A percentile compares a stretch with the other conserved stretches of the same genome.
These are phyloP conservation scores for Campopleginae sp. DNA, from an alignment of 2,888 invertebrate species.

Conservation along the genomic window DNA sequence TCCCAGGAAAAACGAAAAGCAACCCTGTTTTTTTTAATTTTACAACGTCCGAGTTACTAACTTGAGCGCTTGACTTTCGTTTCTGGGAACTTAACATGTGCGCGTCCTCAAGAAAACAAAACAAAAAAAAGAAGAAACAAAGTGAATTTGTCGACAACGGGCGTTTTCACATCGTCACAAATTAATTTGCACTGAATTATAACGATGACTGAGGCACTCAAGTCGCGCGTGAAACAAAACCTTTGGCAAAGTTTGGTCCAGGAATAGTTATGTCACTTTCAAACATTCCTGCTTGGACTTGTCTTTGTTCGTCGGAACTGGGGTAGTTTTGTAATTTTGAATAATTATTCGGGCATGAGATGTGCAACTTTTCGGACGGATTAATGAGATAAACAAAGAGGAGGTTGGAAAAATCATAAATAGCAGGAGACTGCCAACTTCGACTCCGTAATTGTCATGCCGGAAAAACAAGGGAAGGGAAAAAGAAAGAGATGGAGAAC, in stretches of 20 bases:
- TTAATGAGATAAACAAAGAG: slow-evolving; percentile 74
- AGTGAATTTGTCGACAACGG: slow-evolving; percentile 47
- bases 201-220: neutral
- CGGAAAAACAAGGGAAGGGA: slow-evolving; percentile 40
- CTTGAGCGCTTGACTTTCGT: too few relatives aligned
- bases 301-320: slow-evolving; percentile 41
- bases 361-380: slow-evolving; percentile 75
- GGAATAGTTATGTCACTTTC: slow-evolving; percentile 12
- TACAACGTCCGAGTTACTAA: too few relatives aligned
- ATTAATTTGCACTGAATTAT: slow-evolving; percentile 45
- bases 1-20: neutral
- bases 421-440: slow-evolving; percentile 3
- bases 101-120: neutral
- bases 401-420: slow-evolving; percentile 25
- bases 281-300: slow-evolving; percentile 23
- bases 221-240: slow-evolving; percentile 18
- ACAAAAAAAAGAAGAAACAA: neutral
- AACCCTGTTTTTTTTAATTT: too few relatives aligned
- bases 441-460: slow-evolving; percentile 23
- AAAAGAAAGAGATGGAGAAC: neutral
- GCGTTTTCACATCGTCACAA: slow-evolving; percentile 31
- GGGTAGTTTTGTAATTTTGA: slow-evolving; percentile 72
- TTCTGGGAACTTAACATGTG: too few relatives aligned
- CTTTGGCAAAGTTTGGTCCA: slow-evolving; percentile 26
- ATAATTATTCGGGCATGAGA: slow-evolving; percentile 73